Conservation (phyloP, 2,888 invertebrate genomes). For the Callyntrura sp. region DNA sequence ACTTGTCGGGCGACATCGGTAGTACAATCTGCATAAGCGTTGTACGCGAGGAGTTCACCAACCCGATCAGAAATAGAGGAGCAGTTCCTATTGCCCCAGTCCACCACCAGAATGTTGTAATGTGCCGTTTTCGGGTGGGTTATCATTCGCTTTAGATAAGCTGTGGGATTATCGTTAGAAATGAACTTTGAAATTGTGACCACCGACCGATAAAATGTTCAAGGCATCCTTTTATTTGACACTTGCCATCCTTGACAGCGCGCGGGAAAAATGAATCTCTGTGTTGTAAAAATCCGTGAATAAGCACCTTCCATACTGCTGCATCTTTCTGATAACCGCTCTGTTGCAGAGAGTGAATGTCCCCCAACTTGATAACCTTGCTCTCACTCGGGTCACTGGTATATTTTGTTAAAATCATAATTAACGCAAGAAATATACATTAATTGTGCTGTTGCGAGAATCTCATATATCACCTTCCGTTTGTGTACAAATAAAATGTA, state of each 20-base stretch:
- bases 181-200: background rate
- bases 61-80: conserved; percentile 49
- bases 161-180: background rate
- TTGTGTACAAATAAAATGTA: conserved; percentile 50
- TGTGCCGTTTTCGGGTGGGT: conserved; percentile 22
- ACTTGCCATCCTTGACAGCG: conserved; percentile 56
- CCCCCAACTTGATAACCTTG: conserved; percentile 51
- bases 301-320: conserved; percentile 57
- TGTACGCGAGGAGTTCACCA: conserved; percentile 50
- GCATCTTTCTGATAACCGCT: conserved; percentile 31
- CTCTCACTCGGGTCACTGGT: conserved; percentile 14
- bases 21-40: conserved; percentile 58
- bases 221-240: too few species aligned
- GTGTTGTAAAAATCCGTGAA: conserved; percentile 68
- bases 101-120: conserved; percentile 61
- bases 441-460: too few species aligned
- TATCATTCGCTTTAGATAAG: conserved; percentile 55
- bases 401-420: background rate
- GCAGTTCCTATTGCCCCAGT: conserved; percentile 68
- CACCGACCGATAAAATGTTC: background rate
- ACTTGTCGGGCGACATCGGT: conserved; percentile 55
- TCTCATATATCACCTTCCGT: conserved; percentile 38
- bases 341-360: conserved; percentile 7
- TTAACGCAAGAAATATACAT: background rate
- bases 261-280: conserved; percentile 57